Percentiles rank a stretch among this genome's conserved stretches.
Conservation (phyloP, 1,140 invertebrate species). For the Contarinia nasturtii region DNA sequence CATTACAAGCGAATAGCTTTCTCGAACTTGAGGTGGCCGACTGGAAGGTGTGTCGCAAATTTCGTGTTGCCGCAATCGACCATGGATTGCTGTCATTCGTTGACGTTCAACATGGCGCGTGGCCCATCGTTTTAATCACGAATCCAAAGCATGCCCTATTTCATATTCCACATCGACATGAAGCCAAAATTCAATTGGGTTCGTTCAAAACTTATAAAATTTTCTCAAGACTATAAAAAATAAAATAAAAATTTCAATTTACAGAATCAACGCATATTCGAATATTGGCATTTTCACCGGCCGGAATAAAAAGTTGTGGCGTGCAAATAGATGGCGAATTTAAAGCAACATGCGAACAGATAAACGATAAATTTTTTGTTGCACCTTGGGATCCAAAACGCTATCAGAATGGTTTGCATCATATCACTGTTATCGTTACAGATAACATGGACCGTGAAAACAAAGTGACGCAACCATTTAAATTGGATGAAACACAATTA, state of each 20-base stretch:
- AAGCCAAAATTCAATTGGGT: slow-evolving; percentile 36
- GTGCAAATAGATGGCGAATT: slow-evolving; percentile 41
- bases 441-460: slow-evolving; percentile 39
- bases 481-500: slow-evolving; percentile 48
- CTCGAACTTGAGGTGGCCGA: slow-evolving; percentile 81
- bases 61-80: slow-evolving; percentile 65
- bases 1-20: slow-evolving; percentile 61
- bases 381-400: slow-evolving; percentile 44
- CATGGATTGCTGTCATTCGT: slow-evolving; percentile 78
- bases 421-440: slow-evolving; percentile 38
- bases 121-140: slow-evolving; percentile 69
- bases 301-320: slow-evolving; percentile 36
- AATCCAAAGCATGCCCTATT: slow-evolving; percentile 75
- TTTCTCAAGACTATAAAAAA: no score
- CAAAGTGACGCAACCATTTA: slow-evolving; percentile 45
- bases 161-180: slow-evolving; percentile 51
- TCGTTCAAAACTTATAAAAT: no score
- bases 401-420: slow-evolving; percentile 47
- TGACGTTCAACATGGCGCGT: slow-evolving; percentile 54
- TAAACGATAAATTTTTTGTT: slow-evolving; percentile 51
- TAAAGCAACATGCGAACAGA: slow-evolving; percentile 38
- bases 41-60: slow-evolving; percentile 82
- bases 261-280: slow-evolving; percentile 59
- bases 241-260: neutral
- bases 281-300: slow-evolving; percentile 52